Base-by-base conservation (phyloP, 2,113 vertebrate species). In the Peromyscus californicus region DNA sequence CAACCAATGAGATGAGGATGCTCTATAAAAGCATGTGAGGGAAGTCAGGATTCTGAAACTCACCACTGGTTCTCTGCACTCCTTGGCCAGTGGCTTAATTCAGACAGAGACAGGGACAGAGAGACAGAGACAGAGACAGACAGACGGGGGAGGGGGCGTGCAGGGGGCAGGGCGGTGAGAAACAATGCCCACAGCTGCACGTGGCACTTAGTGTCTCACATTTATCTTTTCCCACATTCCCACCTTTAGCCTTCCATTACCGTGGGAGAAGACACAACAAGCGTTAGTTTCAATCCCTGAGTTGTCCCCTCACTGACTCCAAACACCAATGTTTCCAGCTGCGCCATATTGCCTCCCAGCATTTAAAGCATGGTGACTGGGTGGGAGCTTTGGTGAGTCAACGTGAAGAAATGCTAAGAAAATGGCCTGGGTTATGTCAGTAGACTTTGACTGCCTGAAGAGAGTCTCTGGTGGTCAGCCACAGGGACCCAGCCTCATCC, bases 141-240 rank as follows among this genome's bases (percentile, higher is more conserved):
- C 54, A 54, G 12, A 54, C 51, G 2, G 51, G 45, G 45, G 54
- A 15, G 29, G 67, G 84, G 92, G 39, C n/a, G n/a, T n/a, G n/a
- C n/a, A n/a, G n/a, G n/a, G n/a, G n/a, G n/a, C n/a, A n/a, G n/a
- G n/a, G 36, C 36, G 84, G 88, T 29, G 82, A 67, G 59, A 65
- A n/a, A 17, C 9, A 31, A 67, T 31, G 45, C 42, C 67, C 57
- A n/a, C 87, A 80, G 91, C 24, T 8, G 11, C 7, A 4, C 24
- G 16, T 16, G 2, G 74, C 1, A 19, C 31, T n/a, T 16, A 3
- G 7, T 0, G 11, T 6, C 67, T 54, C 21, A 57, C 12, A 5
- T 5, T 31, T n/a, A 5, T 31, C 63, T 9, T 42, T 59, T 42
- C 11, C 12, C 21, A 6, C 0, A 0, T 4, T 16, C 63, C n/a